phyloP scores from a whole-genome alignment of 1,140 invertebrate species.

The Trichomalopsis sarcophagae region DNA sequence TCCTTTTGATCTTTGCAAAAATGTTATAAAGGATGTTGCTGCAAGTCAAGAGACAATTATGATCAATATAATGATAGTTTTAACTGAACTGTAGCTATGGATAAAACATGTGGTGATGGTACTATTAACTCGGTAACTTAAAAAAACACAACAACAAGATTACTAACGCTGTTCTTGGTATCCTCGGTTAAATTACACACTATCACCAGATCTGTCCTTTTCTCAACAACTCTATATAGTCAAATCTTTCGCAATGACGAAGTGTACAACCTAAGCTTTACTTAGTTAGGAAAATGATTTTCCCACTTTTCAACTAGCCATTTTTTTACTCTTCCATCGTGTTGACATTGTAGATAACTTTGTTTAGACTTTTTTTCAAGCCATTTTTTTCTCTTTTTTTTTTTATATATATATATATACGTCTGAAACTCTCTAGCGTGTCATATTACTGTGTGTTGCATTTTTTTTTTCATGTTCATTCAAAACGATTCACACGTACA shows the following conservation, averaged over 20 bases:
- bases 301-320: slow-evolving; percentile 29
- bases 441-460: slow-evolving; percentile 45
- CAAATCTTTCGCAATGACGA: slow-evolving; percentile 38
- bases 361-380: slow-evolving; percentile 19
- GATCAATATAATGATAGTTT: slow-evolving; percentile 27
- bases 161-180: slow-evolving; percentile 72
- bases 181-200: slow-evolving; percentile 67
- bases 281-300: slow-evolving; percentile 39
- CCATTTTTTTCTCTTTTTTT: slow-evolving; percentile 35
- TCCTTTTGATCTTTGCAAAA: slow-evolving; percentile 2
- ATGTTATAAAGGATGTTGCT: slow-evolving; percentile 48
- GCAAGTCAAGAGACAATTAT: slow-evolving; percentile 50
- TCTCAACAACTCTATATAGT: slow-evolving; percentile 45
- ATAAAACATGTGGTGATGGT: slow-evolving; percentile 69
- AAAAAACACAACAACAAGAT: slow-evolving; percentile 54
- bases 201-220: slow-evolving; percentile 54
- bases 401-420: slow-evolving; percentile 16
- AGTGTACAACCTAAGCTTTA: slow-evolving; percentile 43
- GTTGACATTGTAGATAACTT: slow-evolving; percentile 33
- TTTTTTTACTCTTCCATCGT: slow-evolving; percentile 37
- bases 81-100: slow-evolving; percentile 39
- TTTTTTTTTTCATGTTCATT: slow-evolving; percentile 50
- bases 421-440: background rate
- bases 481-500: slow-evolving; percentile 25
- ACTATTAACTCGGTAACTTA: slow-evolving; percentile 66